Conservation (phyloP, 2,888 invertebrate species). For the Toxonevra muliebris region DNA sequence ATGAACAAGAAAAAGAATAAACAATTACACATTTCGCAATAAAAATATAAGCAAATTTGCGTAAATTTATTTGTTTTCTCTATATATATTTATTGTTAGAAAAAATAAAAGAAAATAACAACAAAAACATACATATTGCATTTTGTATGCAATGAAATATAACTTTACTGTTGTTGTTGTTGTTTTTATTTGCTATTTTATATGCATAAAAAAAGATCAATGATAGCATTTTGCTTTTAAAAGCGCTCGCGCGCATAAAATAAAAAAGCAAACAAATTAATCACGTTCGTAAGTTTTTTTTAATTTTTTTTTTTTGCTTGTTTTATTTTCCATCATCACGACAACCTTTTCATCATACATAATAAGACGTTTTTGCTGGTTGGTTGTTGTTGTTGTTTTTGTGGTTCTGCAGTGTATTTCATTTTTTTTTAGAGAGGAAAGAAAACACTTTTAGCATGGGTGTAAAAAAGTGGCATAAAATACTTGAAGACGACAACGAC, state of each 20-base stretch:
- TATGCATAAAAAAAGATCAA: slow-evolving; percentile 33
- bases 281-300: slow-evolving; percentile 43
- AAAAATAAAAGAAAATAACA: background rate
- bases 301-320: slow-evolving; percentile 4
- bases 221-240: slow-evolving; percentile 38
- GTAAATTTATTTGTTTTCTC: background rate
- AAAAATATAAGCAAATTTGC: no score
- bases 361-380: slow-evolving; percentile 8
- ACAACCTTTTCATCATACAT: slow-evolving; percentile 22
- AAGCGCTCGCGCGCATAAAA: slow-evolving; percentile 11
- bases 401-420: slow-evolving; percentile 1
- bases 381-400: background rate
- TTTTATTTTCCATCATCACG: slow-evolving; percentile 9
- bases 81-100: background rate
- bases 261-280: slow-evolving; percentile 50
- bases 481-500: background rate
- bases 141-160: background rate
- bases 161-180: background rate
- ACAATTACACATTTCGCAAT: background rate
- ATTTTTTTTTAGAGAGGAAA: slow-evolving; percentile 9
- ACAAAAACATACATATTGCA: background rate
- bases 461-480: slow-evolving; percentile 7
- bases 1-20: background rate
- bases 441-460: slow-evolving; percentile 26
- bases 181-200: no score